Conservation (phyloP, 2,113 vertebrate species). For the Larimichthys crocea region DNA sequence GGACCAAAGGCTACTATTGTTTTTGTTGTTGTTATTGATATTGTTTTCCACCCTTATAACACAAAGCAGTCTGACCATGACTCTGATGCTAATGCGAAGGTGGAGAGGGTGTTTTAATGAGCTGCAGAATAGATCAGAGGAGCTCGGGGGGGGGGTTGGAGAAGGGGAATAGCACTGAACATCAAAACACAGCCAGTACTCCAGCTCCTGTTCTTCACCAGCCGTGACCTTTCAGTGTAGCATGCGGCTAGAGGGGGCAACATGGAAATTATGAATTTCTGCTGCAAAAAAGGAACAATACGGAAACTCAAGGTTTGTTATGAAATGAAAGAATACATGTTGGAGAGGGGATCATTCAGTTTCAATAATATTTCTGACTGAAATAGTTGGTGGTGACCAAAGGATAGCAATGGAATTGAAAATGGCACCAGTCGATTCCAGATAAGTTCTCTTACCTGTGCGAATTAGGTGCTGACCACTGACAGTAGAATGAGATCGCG, state of each 20-base stretch:
- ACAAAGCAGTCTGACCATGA: slow-evolving; percentile 88
- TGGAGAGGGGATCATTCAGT: slow-evolving; percentile 9
- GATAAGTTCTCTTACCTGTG: too few species aligned
- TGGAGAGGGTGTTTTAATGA: slow-evolving; percentile 86
- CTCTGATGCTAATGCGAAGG: slow-evolving; percentile 85
- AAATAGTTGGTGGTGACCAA: neutral
- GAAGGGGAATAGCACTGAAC: slow-evolving; percentile 72
- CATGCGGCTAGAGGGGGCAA: slow-evolving; percentile 32
- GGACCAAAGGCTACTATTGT: slow-evolving; percentile 87
- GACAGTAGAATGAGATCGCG: too few species aligned
- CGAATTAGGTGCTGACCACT: too few species aligned
- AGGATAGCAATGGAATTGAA: too few species aligned
- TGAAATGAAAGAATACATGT: neutral
- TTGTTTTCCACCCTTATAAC: slow-evolving; percentile 82
- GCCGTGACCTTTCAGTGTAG: slow-evolving; percentile 70
- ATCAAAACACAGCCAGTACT: slow-evolving; percentile 74
- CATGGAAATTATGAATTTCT: slow-evolving; percentile 42
- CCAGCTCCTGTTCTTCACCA: slow-evolving; percentile 60
- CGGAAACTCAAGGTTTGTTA: neutral
- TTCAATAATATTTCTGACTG: neutral
- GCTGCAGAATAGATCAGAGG: slow-evolving; percentile 79
- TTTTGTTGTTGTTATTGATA: slow-evolving; percentile 87
- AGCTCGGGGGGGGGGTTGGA: slow-evolving; percentile 61
- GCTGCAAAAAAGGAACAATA: slow-evolving; percentile 28
- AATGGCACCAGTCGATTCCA: too few species aligned